Evolutionary conservation across 37 sponge, comb jelly and placozoan genomes (phyloP).

Genomic region (Eunapius fragilis): DNA sequence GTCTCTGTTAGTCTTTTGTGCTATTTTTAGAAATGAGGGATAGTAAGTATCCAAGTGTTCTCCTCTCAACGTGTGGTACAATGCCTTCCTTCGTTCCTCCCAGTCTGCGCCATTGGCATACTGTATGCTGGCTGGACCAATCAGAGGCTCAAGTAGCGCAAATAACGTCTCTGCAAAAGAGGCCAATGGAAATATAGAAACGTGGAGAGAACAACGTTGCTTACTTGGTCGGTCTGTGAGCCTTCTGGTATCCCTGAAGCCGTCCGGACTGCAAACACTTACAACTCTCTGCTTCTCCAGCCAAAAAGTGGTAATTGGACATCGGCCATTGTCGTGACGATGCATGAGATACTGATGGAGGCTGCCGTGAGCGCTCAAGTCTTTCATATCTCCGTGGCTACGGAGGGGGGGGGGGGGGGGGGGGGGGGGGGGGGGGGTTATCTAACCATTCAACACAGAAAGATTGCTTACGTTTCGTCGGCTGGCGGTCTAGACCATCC

Average conservation of each 20-base stretch:
- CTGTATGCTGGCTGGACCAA: conserved; percentile 54
- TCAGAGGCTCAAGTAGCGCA: conserved; percentile 50
- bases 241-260: conserved; percentile 61
- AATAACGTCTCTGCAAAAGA: conserved; percentile 28
- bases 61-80: conserved; percentile 43
- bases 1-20: not conserved
- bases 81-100: conserved; percentile 18
- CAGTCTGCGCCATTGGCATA: conserved; percentile 63
- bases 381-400: conserved; percentile 64
- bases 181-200: no score
- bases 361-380: conserved; percentile 72
- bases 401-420: not conserved
- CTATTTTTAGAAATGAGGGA: conserved; percentile 49
- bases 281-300: conserved; percentile 66
- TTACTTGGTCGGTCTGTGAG: conserved; percentile 81
- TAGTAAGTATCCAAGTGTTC: conserved; percentile 46
- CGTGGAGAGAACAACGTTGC: no score
- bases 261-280: conserved; percentile 81
- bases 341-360: conserved; percentile 83
- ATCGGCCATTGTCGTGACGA: conserved; percentile 69
- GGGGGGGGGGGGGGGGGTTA: not conserved
- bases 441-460: not conserved
- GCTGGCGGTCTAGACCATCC: conserved; percentile 42
- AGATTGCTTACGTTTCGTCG: not conserved
- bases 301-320: conserved; percentile 84